A percentile compares a stretch with the other conserved stretches of the same genome.
Conservation (phyloP, 2,113 vertebrate species). For the Muscicapa adusta region DNA sequence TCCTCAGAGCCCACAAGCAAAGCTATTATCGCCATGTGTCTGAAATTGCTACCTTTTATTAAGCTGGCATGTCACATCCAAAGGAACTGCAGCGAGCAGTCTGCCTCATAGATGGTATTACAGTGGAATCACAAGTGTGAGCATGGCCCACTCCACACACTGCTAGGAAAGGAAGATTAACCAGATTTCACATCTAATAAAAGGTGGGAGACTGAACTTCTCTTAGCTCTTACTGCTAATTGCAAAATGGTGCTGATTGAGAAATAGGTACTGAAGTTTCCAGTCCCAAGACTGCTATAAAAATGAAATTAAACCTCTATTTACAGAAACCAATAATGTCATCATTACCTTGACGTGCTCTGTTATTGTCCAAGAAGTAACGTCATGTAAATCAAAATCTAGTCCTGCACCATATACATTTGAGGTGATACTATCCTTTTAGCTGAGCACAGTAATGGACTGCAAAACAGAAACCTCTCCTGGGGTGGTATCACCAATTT, state of each 20-base stretch:
- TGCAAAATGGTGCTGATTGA: background rate
- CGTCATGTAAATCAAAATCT: background rate
- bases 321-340: background rate
- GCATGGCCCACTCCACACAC: background rate
- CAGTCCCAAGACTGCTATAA: background rate
- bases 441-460: background rate
- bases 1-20: background rate
- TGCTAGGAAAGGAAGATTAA: background rate
- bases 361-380: background rate
- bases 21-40: background rate
- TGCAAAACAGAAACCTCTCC: background rate
- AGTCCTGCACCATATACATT: background rate
- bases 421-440: background rate
- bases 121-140: accelerated
- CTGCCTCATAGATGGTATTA: background rate
- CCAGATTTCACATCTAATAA: constrained; percentile 6
- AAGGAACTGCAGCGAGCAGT: background rate
- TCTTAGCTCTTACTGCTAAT: background rate
- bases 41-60: constrained; percentile 8
- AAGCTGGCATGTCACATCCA: background rate
- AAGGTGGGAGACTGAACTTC: background rate
- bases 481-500: background rate
- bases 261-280: background rate
- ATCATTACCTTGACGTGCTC: background rate
- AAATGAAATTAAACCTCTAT: background rate